These are phyloP conservation scores for Rhynchotus rufescens DNA, from an alignment of 2,797 vertebrate species.

Conservation along the genomic window DNA sequence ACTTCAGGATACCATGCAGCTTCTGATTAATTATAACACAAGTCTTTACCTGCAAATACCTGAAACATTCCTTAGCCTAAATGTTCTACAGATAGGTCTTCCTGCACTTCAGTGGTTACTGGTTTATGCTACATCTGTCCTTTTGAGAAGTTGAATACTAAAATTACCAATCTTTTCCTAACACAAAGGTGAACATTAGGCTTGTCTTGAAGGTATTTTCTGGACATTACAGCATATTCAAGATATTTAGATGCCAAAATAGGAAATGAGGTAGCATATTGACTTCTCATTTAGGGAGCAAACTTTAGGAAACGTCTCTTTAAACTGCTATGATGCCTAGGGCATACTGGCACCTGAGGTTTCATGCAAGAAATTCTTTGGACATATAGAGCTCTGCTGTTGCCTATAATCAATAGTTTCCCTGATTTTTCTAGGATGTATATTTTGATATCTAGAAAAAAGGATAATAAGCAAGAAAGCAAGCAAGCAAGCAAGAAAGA, in stretches of 20 bases:
- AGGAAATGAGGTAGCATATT: background rate
- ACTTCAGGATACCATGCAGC: slow-evolving; percentile 4
- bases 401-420: background rate
- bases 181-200: background rate
- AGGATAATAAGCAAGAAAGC: background rate
- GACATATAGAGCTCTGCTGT: background rate
- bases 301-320: background rate
- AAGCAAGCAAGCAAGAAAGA: too few species aligned
- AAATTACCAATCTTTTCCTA: background rate
- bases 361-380: background rate
- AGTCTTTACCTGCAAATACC: background rate
- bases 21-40: slow-evolving; percentile 25
- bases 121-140: background rate
- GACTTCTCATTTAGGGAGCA: background rate
- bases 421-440: background rate
- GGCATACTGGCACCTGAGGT: background rate
- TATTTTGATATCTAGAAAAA: background rate
- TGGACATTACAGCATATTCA: background rate
- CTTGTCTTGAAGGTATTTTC: background rate
- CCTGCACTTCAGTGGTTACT: background rate
- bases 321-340: background rate
- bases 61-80: slow-evolving; percentile 12
- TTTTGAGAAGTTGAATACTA: background rate
- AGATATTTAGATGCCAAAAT: background rate
- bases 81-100: background rate